Evolutionary conservation across 2,888 invertebrate species (phyloP), one percentile per base, ranked within the genome.

Genomic region (Tubulanus polymorphus): DNA sequence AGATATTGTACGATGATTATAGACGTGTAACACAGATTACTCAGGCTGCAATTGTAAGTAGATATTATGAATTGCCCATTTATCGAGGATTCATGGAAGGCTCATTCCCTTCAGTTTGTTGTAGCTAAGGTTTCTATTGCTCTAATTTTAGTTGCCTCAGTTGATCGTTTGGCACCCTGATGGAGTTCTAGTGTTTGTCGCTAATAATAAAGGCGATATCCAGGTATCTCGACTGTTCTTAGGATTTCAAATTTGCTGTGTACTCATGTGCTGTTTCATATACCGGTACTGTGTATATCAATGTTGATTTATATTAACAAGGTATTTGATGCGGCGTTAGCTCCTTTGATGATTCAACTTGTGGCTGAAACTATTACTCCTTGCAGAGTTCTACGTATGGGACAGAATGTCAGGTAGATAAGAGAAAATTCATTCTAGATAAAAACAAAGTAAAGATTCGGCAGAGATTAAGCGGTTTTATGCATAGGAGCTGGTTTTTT

Each of bases 41-140:
- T 2, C 87, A 88, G 76, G 87, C 89, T 54, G 86, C 88, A 54
- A 89, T 93, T 81, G 91, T 91, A 79, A 85, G 86, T 83, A 30
- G 52, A 18, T n/a, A 37, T 5, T 51, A 35, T 12, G 54, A 52
- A 32, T 49, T 48, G 12, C 25, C 23, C 20, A 32, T 26, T 18
- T 32, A 26, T 28, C 37, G 41, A 27, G 46, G 20, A 48, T 52
- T 48, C 23, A 10, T 15, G 3, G 23, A 1, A 48, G 28, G 29
- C 26, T 6, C 23, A 12, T 48, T 15, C 25, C 18, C 20, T 30
- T 27, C 47, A 29, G 27, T 28, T 37, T 20, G 45, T 51, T 45
- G 23, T 47, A 23, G 25, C 18, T 30, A n/a, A n/a, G n/a, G n/a
- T 37, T 8, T 23, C 32, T 47, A 41, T 56, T 30, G 46, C 37